Conservation (phyloP, 2,888 invertebrate genomes). For the Proisotoma minuta region DNA sequence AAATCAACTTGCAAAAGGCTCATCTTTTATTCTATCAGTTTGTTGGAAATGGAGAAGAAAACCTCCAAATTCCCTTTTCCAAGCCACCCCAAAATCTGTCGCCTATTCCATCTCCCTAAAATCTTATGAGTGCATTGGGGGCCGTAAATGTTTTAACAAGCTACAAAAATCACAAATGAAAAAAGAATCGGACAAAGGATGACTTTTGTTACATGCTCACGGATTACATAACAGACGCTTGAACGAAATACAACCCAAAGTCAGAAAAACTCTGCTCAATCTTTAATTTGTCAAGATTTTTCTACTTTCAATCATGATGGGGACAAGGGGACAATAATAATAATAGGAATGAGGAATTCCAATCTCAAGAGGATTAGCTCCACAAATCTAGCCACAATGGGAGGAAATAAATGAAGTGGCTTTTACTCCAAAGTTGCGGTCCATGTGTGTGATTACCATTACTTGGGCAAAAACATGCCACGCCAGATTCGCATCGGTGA, state of each 20-base stretch:
- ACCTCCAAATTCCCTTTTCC: not conserved
- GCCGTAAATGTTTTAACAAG: not conserved
- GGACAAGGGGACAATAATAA: not conserved
- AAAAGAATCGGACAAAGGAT: not conserved
- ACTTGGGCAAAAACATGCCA: not conserved
- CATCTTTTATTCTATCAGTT: not conserved
- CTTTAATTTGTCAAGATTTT: slow-evolving; percentile 17
- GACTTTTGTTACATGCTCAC: not conserved
- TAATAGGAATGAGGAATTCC: not conserved
- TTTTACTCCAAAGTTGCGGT: not conserved
- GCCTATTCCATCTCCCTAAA: no score
- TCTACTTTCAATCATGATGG: not conserved
- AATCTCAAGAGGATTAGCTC: slow-evolving; percentile 1
- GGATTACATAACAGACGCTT: not conserved
- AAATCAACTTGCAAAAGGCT: not conserved
- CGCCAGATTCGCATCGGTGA: slow-evolving; percentile 11
- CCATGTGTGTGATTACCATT: not conserved
- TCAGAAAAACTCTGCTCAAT: slow-evolving; percentile 1
- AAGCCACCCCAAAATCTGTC: no score
- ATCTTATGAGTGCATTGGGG: not conserved
- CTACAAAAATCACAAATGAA: not conserved
- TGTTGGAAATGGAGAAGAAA: no score
- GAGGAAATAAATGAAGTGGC: not conserved
- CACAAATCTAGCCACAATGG: not conserved
- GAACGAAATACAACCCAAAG: not conserved